These are phyloP conservation scores for Dipodomys merriami DNA, from an alignment of 2,113 vertebrate genomes.

Conservation along the genomic window DNA sequence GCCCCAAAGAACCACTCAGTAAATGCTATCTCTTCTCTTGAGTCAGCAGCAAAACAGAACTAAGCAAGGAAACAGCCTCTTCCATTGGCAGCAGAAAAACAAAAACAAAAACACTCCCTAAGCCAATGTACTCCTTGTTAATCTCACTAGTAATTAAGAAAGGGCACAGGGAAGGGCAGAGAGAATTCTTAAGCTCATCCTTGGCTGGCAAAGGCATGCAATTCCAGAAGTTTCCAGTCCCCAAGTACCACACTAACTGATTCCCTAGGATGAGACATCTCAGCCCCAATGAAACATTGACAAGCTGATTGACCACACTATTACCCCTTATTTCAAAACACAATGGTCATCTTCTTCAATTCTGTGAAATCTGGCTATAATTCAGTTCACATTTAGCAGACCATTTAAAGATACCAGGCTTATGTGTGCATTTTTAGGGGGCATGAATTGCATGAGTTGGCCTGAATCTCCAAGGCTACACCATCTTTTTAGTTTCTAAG, in stretches of 20 bases:
- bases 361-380: conserved; percentile 67
- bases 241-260: conserved; percentile 3
- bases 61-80: background rate
- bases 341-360: conserved; percentile 57
- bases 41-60: background rate
- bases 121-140: background rate
- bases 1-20: background rate
- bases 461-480: conserved; percentile 48
- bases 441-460: conserved; percentile 30
- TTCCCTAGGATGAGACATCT: conserved; percentile 47
- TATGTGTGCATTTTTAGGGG: conserved; percentile 2
- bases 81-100: background rate
- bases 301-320: conserved; percentile 70
- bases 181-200: too few relatives aligned
- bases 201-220: background rate
- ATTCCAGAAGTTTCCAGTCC: background rate
- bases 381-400: conserved; percentile 69
- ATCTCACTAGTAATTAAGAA: background rate
- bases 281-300: conserved; percentile 54
- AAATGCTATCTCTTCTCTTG: background rate
- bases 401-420: conserved; percentile 60
- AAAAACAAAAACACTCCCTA: background rate
- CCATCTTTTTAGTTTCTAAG: background rate
- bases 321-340: conserved; percentile 61
- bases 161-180: background rate